These are phyloP conservation scores for Spodoptera picta DNA, from an alignment of 2,888 invertebrate species.

Conservation along the genomic window DNA sequence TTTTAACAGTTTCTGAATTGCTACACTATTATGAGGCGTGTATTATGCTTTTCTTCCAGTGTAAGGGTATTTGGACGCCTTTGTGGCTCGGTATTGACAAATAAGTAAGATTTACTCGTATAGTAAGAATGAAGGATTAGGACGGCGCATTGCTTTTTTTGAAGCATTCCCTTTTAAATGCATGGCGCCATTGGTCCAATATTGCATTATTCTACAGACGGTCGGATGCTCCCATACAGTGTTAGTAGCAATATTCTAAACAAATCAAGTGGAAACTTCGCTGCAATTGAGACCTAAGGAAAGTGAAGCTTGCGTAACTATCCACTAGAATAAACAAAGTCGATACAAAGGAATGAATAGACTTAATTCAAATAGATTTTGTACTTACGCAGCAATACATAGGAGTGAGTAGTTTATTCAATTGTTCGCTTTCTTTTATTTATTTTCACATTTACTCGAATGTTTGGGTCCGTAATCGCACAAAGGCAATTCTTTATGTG, in stretches of 20 bases:
- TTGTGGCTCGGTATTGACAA: slow-evolving; percentile 88
- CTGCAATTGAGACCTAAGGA: slow-evolving; percentile 69
- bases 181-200: slow-evolving; percentile 82
- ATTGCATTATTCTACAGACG: slow-evolving; percentile 80
- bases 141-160: slow-evolving; percentile 72
- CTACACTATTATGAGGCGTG: slow-evolving; percentile 86
- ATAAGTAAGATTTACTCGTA: slow-evolving; percentile 86
- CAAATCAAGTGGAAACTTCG: slow-evolving; percentile 82
- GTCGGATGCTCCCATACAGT: slow-evolving; percentile 64
- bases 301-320: slow-evolving; percentile 78
- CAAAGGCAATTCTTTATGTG: slow-evolving; percentile 54
- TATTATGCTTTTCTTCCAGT: slow-evolving; percentile 85
- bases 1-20: slow-evolving; percentile 88
- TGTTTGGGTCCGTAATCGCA: slow-evolving; percentile 39
- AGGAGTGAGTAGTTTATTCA: slow-evolving; percentile 52
- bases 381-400: slow-evolving; percentile 42
- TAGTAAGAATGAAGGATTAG: slow-evolving; percentile 86
- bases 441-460: slow-evolving; percentile 57
- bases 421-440: slow-evolving; percentile 53
- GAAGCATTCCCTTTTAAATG: slow-evolving; percentile 64
- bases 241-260: slow-evolving; percentile 74
- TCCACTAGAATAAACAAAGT: slow-evolving; percentile 67
- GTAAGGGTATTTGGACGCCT: slow-evolving; percentile 87
- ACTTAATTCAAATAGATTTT: slow-evolving; percentile 62
- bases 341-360: slow-evolving; percentile 67